Evolutionary conservation across 2,113 vertebrate genomes (phyloP).

Genomic region (Sander lucioperca): DNA sequence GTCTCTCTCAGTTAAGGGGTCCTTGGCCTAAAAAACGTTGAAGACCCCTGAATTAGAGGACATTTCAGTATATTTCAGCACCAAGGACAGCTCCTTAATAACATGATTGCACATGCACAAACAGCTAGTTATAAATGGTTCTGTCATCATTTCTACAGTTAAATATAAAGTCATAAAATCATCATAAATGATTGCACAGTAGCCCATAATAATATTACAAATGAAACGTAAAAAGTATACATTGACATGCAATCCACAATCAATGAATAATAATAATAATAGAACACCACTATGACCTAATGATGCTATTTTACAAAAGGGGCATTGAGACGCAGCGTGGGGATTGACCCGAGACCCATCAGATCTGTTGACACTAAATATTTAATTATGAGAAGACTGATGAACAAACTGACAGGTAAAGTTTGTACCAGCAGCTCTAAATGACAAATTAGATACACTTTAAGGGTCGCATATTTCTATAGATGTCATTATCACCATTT

Average conservation of each 20-base stretch:
- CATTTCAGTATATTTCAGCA: background rate
- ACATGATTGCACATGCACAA: background rate
- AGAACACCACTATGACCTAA: no score
- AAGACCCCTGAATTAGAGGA: background rate
- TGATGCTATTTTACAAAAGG: background rate
- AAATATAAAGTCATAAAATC: background rate
- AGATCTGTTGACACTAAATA: background rate
- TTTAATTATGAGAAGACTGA: background rate
- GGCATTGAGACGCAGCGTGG: background rate
- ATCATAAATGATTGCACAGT: background rate
- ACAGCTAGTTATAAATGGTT: background rate
- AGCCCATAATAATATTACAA: background rate
- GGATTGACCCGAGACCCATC: background rate
- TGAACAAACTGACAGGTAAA: background rate
- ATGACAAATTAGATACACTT: background rate
- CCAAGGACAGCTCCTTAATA: background rate
- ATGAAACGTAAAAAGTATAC: background rate
- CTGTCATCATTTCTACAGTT: background rate
- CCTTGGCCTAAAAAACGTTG: no score
- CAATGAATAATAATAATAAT: background rate
- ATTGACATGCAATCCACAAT: background rate
- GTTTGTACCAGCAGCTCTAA: background rate
- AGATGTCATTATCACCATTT: background rate
- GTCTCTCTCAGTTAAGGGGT: no score
- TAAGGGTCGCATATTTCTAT: background rate